Evolutionary conservation across 1,140 invertebrate species (phyloP).

Genomic region (Mycetomoellerius zeteki): DNA sequence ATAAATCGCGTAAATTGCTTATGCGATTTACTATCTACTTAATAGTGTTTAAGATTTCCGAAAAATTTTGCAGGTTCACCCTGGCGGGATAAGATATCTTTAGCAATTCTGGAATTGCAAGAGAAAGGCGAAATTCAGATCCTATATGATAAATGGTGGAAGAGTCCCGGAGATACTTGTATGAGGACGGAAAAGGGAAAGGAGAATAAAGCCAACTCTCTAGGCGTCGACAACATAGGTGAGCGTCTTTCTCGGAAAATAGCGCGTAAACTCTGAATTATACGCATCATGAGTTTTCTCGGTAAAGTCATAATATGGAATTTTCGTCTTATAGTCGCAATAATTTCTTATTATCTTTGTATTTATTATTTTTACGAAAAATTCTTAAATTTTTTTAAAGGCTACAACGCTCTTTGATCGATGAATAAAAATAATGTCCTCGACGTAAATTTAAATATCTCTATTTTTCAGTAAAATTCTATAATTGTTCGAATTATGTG

Average conservation of each 20-base stretch:
- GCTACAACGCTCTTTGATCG: not conserved
- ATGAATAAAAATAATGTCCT: not conserved
- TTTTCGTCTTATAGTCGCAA: conserved; percentile 1
- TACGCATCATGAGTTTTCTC: conserved; percentile 27
- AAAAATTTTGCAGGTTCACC: conserved; percentile 88
- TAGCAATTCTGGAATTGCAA: conserved; percentile 92
- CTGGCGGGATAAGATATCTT: conserved; percentile 92
- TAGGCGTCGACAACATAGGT: conserved; percentile 96
- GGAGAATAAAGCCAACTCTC: conserved; percentile 92
- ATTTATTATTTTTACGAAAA: conserved; percentile 9
- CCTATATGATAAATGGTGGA: conserved; percentile 93
- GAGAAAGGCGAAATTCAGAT: conserved; percentile 92
- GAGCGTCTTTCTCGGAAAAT: conserved; percentile 9
- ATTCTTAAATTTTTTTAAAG: not conserved
- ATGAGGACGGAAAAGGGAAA: conserved; percentile 90
- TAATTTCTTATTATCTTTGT: conserved; percentile 8
- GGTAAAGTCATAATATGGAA: conserved; percentile 5
- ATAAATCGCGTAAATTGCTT: not conserved
- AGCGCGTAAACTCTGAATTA: conserved; percentile 44
- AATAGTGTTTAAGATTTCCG: not conserved
- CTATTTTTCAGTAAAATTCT: not conserved
- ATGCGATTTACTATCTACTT: not conserved
- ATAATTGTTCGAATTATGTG: not conserved
- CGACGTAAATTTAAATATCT: not conserved
- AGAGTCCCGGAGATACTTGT: conserved; percentile 90